Evolutionary conservation across 30 jellyfish, hydroid and myxozoan species (phyloP).

Genomic region (Hydra vulgaris): DNA sequence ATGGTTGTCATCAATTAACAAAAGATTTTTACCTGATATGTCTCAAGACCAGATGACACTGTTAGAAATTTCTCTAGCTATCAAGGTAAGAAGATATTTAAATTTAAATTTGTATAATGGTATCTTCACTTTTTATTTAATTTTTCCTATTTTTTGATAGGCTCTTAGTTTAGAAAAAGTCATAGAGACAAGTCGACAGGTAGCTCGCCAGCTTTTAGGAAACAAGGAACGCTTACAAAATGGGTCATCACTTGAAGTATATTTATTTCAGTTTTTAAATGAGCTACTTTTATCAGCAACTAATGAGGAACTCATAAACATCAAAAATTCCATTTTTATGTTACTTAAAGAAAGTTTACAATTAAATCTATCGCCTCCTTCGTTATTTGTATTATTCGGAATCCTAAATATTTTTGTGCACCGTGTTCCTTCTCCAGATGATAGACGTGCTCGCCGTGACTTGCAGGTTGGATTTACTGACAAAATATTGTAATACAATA

Average conservation of each 20-base stretch:
- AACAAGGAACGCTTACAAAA: slow-evolving; percentile 47
- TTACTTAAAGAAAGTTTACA: slow-evolving; percentile 58
- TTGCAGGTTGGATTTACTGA: slow-evolving; percentile 53
- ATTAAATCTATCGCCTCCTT: slow-evolving; percentile 60
- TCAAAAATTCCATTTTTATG: slow-evolving; percentile 44
- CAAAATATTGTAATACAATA: not conserved
- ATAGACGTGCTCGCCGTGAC: slow-evolving; percentile 76
- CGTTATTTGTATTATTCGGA: slow-evolving; percentile 57
- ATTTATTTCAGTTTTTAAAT: slow-evolving; percentile 61
- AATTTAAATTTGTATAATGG: not conserved
- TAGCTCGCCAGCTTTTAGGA: slow-evolving; percentile 57
- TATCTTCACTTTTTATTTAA: not conserved
- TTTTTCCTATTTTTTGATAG: slow-evolving; percentile 17
- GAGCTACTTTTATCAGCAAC: slow-evolving; percentile 40
- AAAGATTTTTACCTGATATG: slow-evolving; percentile 38
- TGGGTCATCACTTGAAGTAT: slow-evolving; percentile 50
- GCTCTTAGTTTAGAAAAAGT: slow-evolving; percentile 63
- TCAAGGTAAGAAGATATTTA: slow-evolving; percentile 37
- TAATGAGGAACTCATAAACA: slow-evolving; percentile 41
- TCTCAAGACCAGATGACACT: slow-evolving; percentile 45
- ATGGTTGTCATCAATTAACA: slow-evolving; percentile 56
- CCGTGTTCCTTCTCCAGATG: slow-evolving; percentile 82
- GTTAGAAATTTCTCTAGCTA: slow-evolving; percentile 57
- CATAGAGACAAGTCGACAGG: slow-evolving; percentile 52
- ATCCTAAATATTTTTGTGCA: slow-evolving; percentile 41